phyloP scores from a whole-genome alignment of 2,797 vertebrate genomes.

The Gymnoscopelus braueri region DNA sequence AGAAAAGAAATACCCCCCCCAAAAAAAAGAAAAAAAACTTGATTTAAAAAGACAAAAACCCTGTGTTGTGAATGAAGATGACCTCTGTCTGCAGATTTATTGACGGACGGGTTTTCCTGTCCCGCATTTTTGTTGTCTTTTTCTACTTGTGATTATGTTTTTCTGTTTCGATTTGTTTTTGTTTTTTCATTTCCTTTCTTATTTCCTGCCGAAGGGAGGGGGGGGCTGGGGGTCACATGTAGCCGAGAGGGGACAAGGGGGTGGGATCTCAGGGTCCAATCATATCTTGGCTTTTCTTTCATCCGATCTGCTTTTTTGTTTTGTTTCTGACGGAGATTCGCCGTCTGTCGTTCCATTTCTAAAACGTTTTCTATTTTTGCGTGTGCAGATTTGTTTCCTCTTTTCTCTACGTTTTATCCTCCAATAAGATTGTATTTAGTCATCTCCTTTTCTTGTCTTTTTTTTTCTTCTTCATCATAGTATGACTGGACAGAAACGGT shows the following conservation, averaged over 20 bases:
- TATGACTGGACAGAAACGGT: slow-evolving; percentile 60
- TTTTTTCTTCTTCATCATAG: slow-evolving; percentile 6
- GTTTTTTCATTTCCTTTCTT: slow-evolving; percentile 17
- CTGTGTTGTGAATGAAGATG: slow-evolving; percentile 61
- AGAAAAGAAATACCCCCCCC: slow-evolving; percentile 36
- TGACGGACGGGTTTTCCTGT: slow-evolving; percentile 57
- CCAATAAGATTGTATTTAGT: slow-evolving; percentile 49
- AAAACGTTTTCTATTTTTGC: slow-evolving; percentile 63
- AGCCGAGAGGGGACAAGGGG: slow-evolving; percentile 39
- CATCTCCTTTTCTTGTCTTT: not conserved
- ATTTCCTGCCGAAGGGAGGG: slow-evolving; percentile 38
- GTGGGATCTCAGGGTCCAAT: slow-evolving; percentile 73
- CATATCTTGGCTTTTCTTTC: slow-evolving; percentile 65
- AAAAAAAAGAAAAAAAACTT: slow-evolving; percentile 46
- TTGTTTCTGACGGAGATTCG: slow-evolving; percentile 25
- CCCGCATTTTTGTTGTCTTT: slow-evolving; percentile 44
- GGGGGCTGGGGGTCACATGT: slow-evolving; percentile 47
- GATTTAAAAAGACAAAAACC: slow-evolving; percentile 41
- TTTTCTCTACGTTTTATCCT: not conserved
- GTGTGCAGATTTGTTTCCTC: slow-evolving; percentile 39
- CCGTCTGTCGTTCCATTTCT: slow-evolving; percentile 23
- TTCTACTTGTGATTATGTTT: slow-evolving; percentile 58
- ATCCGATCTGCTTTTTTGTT: slow-evolving; percentile 49
- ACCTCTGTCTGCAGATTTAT: slow-evolving; percentile 70
- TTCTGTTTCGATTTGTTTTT: slow-evolving; percentile 3